Evolutionary conservation across 2,797 vertebrate species (phyloP).

Genomic region (Catostomus latipinnis): DNA sequence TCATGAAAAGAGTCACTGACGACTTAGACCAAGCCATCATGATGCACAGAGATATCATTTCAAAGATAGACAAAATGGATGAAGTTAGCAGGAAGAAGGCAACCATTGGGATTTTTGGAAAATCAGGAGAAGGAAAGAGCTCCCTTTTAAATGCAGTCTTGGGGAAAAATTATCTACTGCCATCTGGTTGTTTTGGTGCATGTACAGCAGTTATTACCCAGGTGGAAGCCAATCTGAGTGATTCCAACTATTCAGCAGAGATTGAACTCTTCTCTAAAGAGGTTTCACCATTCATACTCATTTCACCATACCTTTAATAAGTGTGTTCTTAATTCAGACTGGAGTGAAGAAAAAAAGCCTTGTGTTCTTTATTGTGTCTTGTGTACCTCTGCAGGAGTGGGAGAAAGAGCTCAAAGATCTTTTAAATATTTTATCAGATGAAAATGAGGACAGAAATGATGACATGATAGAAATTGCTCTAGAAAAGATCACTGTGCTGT

Average conservation of each 20-base stretch:
- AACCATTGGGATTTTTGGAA: conserved; percentile 46
- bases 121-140: conserved; percentile 40
- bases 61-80: not conserved
- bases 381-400: conserved; percentile 23
- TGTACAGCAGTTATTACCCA: conserved; percentile 48
- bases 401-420: conserved; percentile 18
- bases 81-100: conserved; percentile 8
- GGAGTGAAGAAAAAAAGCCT: not conserved
- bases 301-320: too few relatives aligned
- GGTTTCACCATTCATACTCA: conserved; percentile 9
- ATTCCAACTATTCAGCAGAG: conserved; percentile 46
- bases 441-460: not conserved
- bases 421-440: not conserved
- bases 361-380: not conserved
- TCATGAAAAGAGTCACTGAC: not conserved
- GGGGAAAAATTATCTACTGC: conserved; percentile 5
- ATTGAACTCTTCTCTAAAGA: conserved; percentile 31
- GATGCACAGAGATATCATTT: not conserved
- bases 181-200: conserved; percentile 39
- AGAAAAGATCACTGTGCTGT: conserved; percentile 28
- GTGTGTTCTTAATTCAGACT: not conserved
- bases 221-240: conserved; percentile 34
- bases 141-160: conserved; percentile 33
- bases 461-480: not conserved
- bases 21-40: not conserved